Conservation (phyloP, 2,888 invertebrate genomes). For the Acanthoscelides obtectus region DNA sequence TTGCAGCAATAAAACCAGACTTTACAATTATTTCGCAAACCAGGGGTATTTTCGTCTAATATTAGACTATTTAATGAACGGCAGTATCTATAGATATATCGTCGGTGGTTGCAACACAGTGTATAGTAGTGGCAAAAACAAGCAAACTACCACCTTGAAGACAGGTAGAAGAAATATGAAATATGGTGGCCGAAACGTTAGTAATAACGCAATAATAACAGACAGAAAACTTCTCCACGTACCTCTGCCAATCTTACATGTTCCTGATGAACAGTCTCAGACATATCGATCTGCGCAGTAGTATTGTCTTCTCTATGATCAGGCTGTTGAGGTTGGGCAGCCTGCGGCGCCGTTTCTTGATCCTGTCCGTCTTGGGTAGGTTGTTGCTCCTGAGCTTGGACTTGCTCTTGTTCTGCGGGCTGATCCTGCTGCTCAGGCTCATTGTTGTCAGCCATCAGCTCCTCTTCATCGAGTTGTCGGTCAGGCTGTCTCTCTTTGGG, state of each 20-base stretch:
- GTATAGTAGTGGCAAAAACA: no score
- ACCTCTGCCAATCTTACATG: neutral
- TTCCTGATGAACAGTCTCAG: neutral
- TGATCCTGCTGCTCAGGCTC: conserved; percentile 13
- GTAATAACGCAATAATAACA: no score
- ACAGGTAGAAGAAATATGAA: no score
- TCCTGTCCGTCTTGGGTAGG: conserved; percentile 6
- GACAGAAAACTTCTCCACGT: no score
- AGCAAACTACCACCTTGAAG: no score
- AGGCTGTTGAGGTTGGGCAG: conserved; percentile 9
- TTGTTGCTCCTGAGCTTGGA: neutral
- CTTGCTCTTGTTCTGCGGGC: conserved; percentile 1
- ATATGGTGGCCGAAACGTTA: no score
- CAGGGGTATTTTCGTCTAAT: no score
- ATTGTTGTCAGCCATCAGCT: conserved; percentile 13
- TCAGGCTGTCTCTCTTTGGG: conserved; percentile 21
- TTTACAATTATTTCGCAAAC: no score
- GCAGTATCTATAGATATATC: no score
- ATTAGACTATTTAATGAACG: no score
- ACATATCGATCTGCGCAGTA: neutral
- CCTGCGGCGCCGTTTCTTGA: conserved; percentile 7
- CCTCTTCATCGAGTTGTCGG: conserved; percentile 16
- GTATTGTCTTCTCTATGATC: neutral
- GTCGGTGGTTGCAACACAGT: no score
- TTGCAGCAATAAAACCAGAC: no score